Evolutionary conservation across 2,888 invertebrate species (phyloP).

Genomic region (Pollenia angustigena): DNA sequence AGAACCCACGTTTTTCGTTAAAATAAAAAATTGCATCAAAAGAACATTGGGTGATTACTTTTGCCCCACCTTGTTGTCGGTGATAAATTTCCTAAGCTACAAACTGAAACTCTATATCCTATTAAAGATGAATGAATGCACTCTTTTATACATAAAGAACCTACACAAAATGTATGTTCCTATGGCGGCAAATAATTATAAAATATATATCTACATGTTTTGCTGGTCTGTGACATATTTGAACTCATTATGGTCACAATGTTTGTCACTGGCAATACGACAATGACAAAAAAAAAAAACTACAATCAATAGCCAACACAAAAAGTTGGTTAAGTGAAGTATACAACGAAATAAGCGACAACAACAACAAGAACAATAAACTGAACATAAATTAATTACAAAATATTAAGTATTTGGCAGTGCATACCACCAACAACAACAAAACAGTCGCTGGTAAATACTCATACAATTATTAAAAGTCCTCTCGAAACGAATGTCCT

Average conservation of each 20-base stretch:
- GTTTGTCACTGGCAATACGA: slow-evolving; percentile 55
- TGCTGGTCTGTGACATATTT: slow-evolving; percentile 56
- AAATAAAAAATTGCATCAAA: no score
- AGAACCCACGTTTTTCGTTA: no score
- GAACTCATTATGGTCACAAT: slow-evolving; percentile 62
- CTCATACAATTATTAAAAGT: slow-evolving; percentile 14
- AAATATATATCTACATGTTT: neutral
- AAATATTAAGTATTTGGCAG: slow-evolving; percentile 53
- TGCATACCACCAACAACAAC: neutral
- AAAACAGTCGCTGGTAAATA: slow-evolving; percentile 8
- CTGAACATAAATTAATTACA: slow-evolving; percentile 65
- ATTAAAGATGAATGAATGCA: neutral
- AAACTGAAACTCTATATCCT: neutral
- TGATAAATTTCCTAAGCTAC: no score
- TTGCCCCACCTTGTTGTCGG: no score
- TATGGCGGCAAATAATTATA: slow-evolving; percentile 13
- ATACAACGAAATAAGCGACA: slow-evolving; percentile 5
- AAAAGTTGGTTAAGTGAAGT: slow-evolving; percentile 35
- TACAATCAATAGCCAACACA: slow-evolving; percentile 5
- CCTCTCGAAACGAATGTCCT: slow-evolving; percentile 6
- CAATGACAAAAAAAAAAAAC: slow-evolving; percentile 2
- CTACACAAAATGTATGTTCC: neutral
- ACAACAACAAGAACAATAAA: slow-evolving; percentile 23
- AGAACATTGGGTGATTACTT: no score
- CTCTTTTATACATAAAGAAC: neutral